Evolutionary conservation across 2,797 vertebrate species (phyloP).

Genomic region (Gallinago solitaria): DNA sequence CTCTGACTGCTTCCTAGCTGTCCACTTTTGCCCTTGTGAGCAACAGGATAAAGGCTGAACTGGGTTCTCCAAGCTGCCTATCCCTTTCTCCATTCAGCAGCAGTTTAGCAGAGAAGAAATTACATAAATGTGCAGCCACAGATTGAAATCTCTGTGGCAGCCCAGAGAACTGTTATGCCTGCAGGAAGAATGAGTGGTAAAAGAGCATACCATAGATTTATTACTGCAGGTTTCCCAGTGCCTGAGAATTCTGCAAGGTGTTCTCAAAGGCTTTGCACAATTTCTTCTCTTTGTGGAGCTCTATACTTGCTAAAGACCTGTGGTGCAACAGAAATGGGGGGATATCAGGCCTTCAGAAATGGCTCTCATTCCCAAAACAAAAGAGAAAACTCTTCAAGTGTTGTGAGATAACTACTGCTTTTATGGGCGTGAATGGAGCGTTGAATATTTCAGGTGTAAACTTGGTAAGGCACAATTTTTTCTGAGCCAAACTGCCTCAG

Average conservation of each 20-base stretch:
- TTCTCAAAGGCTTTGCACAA: background rate
- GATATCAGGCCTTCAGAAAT: background rate
- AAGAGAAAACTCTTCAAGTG: background rate
- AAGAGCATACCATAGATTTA: background rate
- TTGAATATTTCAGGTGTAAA: background rate
- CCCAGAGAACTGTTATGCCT: background rate
- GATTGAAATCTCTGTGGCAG: background rate
- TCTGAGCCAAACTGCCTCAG: background rate
- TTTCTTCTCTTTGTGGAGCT: background rate
- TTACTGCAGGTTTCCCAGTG: background rate
- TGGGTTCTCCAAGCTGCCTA: background rate
- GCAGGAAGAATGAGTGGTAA: background rate
- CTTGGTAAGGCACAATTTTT: background rate
- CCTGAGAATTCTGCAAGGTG: background rate
- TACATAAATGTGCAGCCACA: background rate
- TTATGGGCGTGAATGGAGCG: background rate
- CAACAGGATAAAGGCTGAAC: background rate
- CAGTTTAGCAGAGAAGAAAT: background rate
- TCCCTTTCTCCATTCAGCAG: background rate
- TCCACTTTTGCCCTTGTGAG: background rate
- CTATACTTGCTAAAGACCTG: background rate
- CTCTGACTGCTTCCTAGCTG: background rate
- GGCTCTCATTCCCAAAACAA: rapidly evolving
- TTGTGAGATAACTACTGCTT: background rate
- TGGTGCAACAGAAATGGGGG: rapidly evolving